Evolutionary conservation across 2,888 invertebrate genomes (phyloP), one percentile per base, ranked within the genome.

Genomic region (Orchesellides sinensis): DNA sequence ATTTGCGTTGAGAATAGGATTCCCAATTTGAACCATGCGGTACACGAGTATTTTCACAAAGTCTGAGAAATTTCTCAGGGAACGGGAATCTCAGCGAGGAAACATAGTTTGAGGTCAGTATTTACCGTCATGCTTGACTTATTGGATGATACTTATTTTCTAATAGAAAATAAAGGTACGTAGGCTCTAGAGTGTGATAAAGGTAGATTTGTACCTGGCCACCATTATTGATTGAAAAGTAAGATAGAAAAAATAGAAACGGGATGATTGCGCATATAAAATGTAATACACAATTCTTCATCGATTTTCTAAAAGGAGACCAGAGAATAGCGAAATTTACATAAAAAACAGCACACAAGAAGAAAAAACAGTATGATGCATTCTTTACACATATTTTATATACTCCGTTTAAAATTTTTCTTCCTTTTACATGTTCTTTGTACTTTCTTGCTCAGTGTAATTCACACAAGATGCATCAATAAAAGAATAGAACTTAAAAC

Each of bases 71-170:
- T 70, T 59, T 70, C 70, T 52, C 70, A 68, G 49, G 32, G 27
- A 47, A 68, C 32, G 10, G 6, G 45, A 45, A 21, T 68, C 25
- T 3, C 8, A 6, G 4, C 21, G 21, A 47, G 45, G 12, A 35
- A 49, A 49, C 1, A 17, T 12, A 49, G 52, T 75, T 65, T 75
- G 68, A 79, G 79, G 79, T 79, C 79, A 79, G 65, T 72, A 63
- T 70, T 79, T 78, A 78, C 78, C 21, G 78, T 78, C 78, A 69
- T 21, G 69, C 69, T 78, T 78, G 78, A 78, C 78, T 78, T 69
- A 65, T 54, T n/a, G 10, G 49, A n/a, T 49, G 4, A 10, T 49
- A 35, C 35, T 35, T 8, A 35, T 35, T 8, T 35, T 49, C 49
- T 49, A 8, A 10, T 8, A 6, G 49, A 27, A 56, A 56, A 17